Evolutionary conservation across 1,140 invertebrate species (phyloP), one percentile per base, ranked within the genome.

Genomic region (Drosophila ohnishii): DNA sequence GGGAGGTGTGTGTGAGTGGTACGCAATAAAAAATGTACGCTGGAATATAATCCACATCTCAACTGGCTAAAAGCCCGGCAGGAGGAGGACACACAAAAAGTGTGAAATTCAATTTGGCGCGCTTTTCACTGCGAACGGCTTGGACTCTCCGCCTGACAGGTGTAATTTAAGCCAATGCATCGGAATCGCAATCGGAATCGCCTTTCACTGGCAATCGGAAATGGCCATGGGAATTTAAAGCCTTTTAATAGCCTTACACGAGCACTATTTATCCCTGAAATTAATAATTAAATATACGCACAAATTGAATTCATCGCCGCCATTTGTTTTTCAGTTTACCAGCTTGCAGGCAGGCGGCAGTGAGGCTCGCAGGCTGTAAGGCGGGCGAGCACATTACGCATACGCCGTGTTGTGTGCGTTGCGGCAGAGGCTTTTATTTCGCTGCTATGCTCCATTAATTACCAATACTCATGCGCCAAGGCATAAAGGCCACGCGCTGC

Each of bases 211-310:
- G 50, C 56, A 62, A 83, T 65, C 57, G 60, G 19, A 65, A 67
- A 63, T 76, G 66, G 51, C 51, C 39, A 32, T 40, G 69, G 81
- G 73, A 87, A 70, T 74, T 83, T 66, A 73, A 86, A 80, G 58
- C 79, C 79, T 70, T 75, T 87, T 67, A 69, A 78, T 84, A 70
- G 67, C 42, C 58, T 19, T 55, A 34, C 55, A 64, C 39, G 60
- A 34, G 45, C 37, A 64, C 53, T 75, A 53, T 80, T 51, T 61
- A 64, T 60, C 47, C 56, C 47, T 44, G 51, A 66, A 60, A 77
- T 87, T 70, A 86, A 86, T 86, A 74, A 86, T 86, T 86, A 50
- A 83, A 88, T 77, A 63, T 58, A 44, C 67, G 67, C 45, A 50
- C 75, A 83, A 86, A 87, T 87, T 87, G 63, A 88, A 86, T 86